Percentiles rank a stretch among this genome's conserved stretches.
These are phyloP conservation scores for Phalacrocorax brasilianus DNA, from an alignment of 2,113 vertebrate genomes.

Conservation along the genomic window DNA sequence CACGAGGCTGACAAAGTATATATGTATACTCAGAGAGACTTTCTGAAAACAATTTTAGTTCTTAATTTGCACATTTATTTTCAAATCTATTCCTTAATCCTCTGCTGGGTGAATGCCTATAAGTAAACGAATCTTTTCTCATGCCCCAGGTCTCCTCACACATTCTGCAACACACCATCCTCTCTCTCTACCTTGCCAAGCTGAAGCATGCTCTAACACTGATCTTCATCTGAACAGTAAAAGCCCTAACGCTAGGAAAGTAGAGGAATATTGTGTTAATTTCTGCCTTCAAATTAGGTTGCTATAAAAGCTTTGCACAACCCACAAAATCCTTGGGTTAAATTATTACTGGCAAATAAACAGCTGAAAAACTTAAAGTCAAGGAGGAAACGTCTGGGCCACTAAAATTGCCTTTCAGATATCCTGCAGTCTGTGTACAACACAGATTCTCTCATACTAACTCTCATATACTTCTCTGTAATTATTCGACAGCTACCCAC, in stretches of 20 bases:
- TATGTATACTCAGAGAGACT: background rate
- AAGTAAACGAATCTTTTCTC: background rate
- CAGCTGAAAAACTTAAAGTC: background rate
- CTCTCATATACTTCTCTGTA: background rate
- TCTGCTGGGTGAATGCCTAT: background rate
- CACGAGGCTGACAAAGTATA: background rate
- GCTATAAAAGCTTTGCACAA: background rate
- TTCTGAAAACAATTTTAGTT: background rate
- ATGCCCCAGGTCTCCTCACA: background rate
- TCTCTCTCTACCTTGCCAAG: background rate
- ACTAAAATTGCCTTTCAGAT: background rate
- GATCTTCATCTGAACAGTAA: background rate
- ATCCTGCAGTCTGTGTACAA: background rate
- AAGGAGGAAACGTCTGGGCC: background rate
- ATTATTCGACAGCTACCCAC: background rate
- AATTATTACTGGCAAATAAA: background rate
- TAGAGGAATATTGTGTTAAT: background rate
- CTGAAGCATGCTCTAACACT: background rate
- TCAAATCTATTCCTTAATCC: background rate
- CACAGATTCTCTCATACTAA: background rate
- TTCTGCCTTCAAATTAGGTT: background rate
- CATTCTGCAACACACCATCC: background rate
- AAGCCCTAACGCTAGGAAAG: background rate
- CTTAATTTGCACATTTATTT: background rate
- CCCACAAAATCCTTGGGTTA: background rate